Percentiles rank a stretch among this genome's conserved stretches.
phyloP scores from a whole-genome alignment of 2,888 invertebrate species.

The Drosophila birchii region DNA sequence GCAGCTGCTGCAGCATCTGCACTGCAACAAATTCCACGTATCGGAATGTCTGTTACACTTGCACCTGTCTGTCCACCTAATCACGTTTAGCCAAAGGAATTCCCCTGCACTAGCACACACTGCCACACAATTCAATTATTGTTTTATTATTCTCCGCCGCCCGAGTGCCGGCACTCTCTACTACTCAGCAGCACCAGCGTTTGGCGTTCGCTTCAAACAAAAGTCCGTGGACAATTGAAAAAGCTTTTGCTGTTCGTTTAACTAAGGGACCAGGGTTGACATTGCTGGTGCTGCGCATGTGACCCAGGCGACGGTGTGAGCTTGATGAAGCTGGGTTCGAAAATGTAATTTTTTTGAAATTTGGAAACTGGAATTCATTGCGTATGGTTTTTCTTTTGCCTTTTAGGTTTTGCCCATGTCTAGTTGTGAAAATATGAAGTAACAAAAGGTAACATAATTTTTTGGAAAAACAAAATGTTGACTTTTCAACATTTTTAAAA shows the following conservation, averaged over 20 bases:
- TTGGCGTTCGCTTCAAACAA: conserved; percentile 25
- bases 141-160: conserved; percentile 12
- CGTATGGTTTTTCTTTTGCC: no score
- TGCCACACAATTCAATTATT: conserved; percentile 5
- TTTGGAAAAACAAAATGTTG: no score
- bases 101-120: not conserved
- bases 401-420: no score
- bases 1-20: conserved; percentile 25
- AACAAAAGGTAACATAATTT: no score
- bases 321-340: not conserved
- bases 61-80: not conserved
- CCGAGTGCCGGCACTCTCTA: conserved; percentile 28
- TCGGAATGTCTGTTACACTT: not conserved
- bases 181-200: conserved; percentile 2
- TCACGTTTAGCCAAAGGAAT: not conserved
- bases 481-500: no score
- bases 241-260: conserved; percentile 21
- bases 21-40: not conserved
- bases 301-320: conserved; percentile 8
- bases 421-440: no score
- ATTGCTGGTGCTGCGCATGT: conserved; percentile 3
- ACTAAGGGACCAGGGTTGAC: not conserved
- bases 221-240: conserved; percentile 30
- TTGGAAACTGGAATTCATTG: no score
- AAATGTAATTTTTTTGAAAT: no score